These are phyloP conservation scores for Hylaeus anthracinus DNA, from an alignment of 1,140 invertebrate genomes.

Conservation along the genomic window DNA sequence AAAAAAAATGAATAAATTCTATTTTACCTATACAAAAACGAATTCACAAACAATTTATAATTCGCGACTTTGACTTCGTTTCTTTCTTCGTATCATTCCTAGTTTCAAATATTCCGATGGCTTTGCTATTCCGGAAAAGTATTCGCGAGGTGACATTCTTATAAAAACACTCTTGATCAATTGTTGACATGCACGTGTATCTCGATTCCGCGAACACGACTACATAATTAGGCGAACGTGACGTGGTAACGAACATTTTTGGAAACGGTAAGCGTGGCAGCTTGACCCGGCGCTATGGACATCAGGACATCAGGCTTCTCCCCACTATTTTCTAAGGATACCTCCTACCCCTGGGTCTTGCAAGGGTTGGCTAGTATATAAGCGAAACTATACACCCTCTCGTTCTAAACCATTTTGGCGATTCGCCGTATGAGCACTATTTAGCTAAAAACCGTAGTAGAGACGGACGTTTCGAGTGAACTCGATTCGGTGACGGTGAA, in stretches of 20 bases:
- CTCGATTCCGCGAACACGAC: neutral
- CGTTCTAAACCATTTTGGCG: slow-evolving; percentile 39
- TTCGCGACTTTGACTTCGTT: too few relatives aligned
- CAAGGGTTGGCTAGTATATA: slow-evolving; percentile 68
- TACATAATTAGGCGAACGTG: slow-evolving; percentile 17
- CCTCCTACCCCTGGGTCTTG: slow-evolving; percentile 43
- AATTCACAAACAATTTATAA: neutral
- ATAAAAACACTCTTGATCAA: neutral
- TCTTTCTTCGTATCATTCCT: too few relatives aligned
- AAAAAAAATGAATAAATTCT: too few relatives aligned
- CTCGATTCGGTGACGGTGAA: neutral
- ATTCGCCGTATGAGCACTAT: neutral
- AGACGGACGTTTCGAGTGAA: neutral
- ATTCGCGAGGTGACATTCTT: neutral
- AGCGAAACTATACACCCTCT: slow-evolving; percentile 51
- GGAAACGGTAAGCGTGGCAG: slow-evolving; percentile 53
- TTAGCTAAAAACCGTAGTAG: neutral
- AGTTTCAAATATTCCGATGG: too few relatives aligned
- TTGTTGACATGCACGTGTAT: too few relatives aligned
- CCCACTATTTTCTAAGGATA: slow-evolving; percentile 54
- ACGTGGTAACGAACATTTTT: slow-evolving; percentile 31
- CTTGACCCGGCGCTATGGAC: slow-evolving; percentile 29
- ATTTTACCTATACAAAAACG: neutral
- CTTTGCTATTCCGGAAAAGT: too few relatives aligned
- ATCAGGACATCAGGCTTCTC: slow-evolving; percentile 27